Conservation (phyloP, 2,888 invertebrate species). For the Eristalis arbustorum region DNA sequence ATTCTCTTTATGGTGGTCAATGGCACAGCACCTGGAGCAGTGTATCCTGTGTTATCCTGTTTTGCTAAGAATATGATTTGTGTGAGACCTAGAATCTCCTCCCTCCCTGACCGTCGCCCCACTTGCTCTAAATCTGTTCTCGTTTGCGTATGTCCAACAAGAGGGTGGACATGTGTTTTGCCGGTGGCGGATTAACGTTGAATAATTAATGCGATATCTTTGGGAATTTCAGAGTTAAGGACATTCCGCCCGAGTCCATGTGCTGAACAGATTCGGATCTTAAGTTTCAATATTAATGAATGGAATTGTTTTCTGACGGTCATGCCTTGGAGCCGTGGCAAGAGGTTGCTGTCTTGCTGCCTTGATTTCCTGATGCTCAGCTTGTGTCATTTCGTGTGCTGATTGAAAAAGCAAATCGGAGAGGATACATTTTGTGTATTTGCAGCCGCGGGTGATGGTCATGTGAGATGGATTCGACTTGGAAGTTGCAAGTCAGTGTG, state of each 20-base stretch:
- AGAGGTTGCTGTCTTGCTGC: neutral
- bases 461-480: neutral
- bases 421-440: neutral
- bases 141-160: conserved; percentile 21
- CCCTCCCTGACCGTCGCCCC: neutral
- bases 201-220: conserved; percentile 63
- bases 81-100: conserved; percentile 1
- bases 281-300: conserved; percentile 34
- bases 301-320: neutral
- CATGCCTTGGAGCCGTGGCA: neutral
- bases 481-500: neutral
- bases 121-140: neutral
- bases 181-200: conserved; percentile 65
- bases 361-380: neutral
- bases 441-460: neutral
- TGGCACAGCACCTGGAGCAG: conserved; percentile 52
- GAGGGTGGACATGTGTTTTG: conserved; percentile 58
- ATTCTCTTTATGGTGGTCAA: conserved; percentile 67
- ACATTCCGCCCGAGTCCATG: conserved; percentile 15
- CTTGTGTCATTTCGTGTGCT: neutral
- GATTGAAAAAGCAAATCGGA: neutral
- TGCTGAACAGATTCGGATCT: conserved; percentile 37
- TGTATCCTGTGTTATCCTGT: conserved; percentile 49
- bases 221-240: conserved; percentile 28
- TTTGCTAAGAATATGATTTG: conserved; percentile 53